Evolutionary conservation across 2,113 vertebrate genomes (phyloP), one percentile per base, ranked within the genome.

Genomic region (Zonotrichia leucophrys): DNA sequence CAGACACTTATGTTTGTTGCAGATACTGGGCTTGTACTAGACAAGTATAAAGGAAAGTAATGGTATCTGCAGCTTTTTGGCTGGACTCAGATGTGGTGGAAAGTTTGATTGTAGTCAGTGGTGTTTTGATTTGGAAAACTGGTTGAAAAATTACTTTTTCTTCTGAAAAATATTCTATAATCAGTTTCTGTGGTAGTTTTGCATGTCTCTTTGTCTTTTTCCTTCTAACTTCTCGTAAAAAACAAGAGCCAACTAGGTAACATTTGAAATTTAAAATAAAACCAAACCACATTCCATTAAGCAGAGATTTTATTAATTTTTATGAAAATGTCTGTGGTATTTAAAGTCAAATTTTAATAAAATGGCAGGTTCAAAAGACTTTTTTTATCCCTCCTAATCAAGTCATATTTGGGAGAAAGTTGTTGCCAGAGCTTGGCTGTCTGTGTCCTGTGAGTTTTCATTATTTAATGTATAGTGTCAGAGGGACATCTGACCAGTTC

Each of bases 271-370:
- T 3, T 35, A 33, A 50, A 62, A 44, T 30, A 13, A 42, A n/a
- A 41, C 7, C 6, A 52, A 52, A 11, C 28, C 5, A 7, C 6
- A 35, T 77, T 70, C 15, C 0, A 11, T 31, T 0, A 3, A 59
- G 30, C 11, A 80, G 44, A 67, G 8, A 44, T 64, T 55, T 70
- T 50, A 33, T 35, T 53, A 24, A 7, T 64, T 88, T 79, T 62
- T 28, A 66, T 81, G 15, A 67, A 83, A 77, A 63, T 17, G 4
- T 23, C 31, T 74, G 1, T 47, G 23, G 13, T 44, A 28, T 46
- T 83, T 83, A 33, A 89, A 58, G 17, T 41, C 17, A n/a, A 25
- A 15, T 86, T 80, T 73, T 12, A 62, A n/a, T 23, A 15, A 80
- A 83, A 70, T 1, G 4, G 3, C 4, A 33, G 14, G 56, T 81